Base-by-base conservation (phyloP, 2,888 invertebrate species). In the Linhomoeus sp. region DNA sequence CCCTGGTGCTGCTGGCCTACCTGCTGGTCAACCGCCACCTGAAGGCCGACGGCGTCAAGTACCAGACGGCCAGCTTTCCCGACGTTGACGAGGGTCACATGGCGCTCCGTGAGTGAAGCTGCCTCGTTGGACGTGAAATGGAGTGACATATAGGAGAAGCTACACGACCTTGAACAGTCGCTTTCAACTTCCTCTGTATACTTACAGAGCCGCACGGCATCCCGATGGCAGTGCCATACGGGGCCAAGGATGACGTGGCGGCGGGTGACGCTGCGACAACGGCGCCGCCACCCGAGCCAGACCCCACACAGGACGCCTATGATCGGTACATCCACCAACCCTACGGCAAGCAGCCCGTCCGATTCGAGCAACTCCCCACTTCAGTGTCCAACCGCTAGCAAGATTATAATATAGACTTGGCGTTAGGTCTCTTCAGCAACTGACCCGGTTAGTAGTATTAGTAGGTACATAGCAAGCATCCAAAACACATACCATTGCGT, bases 21-120 rank as follows among this genome's bases (percentile, higher is more conserved):
- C 58, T 64, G 41, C 64, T 60, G 1, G 53, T 65, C 43, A 68
- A 69, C 56, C 63, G 63, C 51, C 62, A 64, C 54, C 59, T 61
- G 50, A 60, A 61, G 20, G 35, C 24, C 17, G 40, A 15, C n/a
- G 40, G 26, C 12, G 7, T 45, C n/a, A 39, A 45, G 29, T 29
- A 29, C 41, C 40, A 45, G n/a, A n/a, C n/a, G n/a, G n/a, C n/a
- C n/a, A 35, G 22, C 14, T 15, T 24, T 29, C 29, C 7, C 33
- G 24, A 37, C 26, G 23, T 47, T 17, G 41, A 17, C 25, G 45
- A 38, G n/a, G 47, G 33, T 5, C 25, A 45, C 29, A 12, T 9
- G 9, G 9, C 42, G 14, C 42, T 24, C 25, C 12, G 12, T 14
- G 43, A 26, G 23, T 35, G 45, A 26, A n/a, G n/a, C n/a, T n/a